A percentile compares a stretch with the other conserved stretches of the same genome.
These are phyloP conservation scores for Anseranas semipalmata DNA, from an alignment of 2,113 vertebrate genomes.

Conservation along the genomic window DNA sequence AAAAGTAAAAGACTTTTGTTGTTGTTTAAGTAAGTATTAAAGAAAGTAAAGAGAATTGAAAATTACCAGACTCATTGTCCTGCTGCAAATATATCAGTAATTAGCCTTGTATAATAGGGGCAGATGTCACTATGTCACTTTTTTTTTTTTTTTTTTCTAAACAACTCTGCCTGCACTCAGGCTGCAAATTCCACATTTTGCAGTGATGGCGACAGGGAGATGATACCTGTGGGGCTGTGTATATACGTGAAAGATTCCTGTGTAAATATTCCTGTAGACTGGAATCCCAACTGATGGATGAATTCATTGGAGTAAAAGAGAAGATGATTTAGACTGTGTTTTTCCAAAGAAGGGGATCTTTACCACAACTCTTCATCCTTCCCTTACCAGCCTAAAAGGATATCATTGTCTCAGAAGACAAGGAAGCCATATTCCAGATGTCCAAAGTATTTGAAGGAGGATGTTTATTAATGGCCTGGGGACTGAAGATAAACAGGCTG, in stretches of 20 bases:
- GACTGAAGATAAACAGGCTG: conserved; percentile 54
- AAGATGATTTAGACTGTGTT: not conserved
- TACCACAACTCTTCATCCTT: not conserved
- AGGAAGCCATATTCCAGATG: conserved; percentile 64
- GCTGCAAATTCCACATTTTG: not conserved
- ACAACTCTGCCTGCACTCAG: not conserved
- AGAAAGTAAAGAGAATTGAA: not conserved
- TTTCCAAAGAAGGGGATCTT: not conserved
- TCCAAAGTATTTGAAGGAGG: conserved; percentile 44
- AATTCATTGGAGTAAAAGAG: not conserved
- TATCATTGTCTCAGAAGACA: conserved; percentile 21
- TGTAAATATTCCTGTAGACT: not conserved
- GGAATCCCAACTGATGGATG: not conserved
- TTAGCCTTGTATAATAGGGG: not conserved
- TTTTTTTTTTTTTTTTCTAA: not conserved
- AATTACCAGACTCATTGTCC: not conserved
- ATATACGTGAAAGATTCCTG: not conserved
- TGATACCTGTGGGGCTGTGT: not conserved
- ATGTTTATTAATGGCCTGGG: conserved; percentile 61
- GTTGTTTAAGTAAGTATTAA: not conserved
- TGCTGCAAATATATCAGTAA: not conserved
- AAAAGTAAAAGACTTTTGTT: not conserved
- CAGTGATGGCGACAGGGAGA: not conserved
- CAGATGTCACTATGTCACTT: not conserved
- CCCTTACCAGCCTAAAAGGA: conserved; percentile 20